phyloP scores from a whole-genome alignment of 2,888 invertebrate species.

The Dichetophora obliterata region DNA sequence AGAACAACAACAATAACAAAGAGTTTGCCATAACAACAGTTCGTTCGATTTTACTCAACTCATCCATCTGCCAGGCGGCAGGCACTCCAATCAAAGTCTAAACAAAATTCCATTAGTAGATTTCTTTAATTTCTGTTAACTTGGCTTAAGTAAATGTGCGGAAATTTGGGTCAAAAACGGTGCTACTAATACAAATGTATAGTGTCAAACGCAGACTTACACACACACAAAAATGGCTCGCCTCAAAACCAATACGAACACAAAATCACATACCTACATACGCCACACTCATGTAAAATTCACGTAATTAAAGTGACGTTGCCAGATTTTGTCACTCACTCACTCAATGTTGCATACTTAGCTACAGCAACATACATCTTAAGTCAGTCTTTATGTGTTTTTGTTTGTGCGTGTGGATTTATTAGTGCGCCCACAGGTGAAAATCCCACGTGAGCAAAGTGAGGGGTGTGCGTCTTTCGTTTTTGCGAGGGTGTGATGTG shows the following conservation, averaged over 20 bases:
- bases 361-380: conserved; percentile 2
- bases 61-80: not conserved
- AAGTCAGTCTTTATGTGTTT: not conserved
- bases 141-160: conserved; percentile 30
- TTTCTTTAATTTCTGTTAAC: conserved; percentile 30
- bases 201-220: not conserved
- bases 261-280: not conserved
- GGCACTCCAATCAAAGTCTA: not conserved
- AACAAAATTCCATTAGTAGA: conserved; percentile 34
- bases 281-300: conserved; percentile 29
- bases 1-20: not conserved
- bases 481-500: not conserved
- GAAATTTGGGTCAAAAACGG: conserved; percentile 25
- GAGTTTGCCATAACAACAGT: not conserved
- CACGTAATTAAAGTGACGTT: conserved; percentile 38
- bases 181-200: not conserved
- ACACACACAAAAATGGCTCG: not conserved
- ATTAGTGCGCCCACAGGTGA: not conserved
- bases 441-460: not conserved
- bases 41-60: not conserved
- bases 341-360: not conserved
- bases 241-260: not conserved
- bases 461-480: not conserved
- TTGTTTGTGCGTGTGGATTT: not conserved
- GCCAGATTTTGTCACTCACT: conserved; percentile 28